Conservation (phyloP, 2,797 vertebrate species). For the Diplodus puntazzo region DNA sequence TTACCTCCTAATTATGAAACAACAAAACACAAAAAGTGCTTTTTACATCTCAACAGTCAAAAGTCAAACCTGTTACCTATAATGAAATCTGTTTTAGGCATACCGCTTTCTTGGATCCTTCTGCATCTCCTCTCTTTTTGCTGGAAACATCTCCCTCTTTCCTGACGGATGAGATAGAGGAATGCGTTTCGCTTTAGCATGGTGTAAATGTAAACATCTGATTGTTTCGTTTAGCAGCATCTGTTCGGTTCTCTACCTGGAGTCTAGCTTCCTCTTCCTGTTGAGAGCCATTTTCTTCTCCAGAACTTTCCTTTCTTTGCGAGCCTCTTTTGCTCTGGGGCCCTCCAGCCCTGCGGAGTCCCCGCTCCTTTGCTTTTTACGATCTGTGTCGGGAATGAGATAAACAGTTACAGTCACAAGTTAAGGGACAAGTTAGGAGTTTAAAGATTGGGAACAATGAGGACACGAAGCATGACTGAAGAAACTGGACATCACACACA, state of each 20-base stretch:
- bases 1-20: slow-evolving; percentile 85
- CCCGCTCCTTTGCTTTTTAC: slow-evolving; percentile 66
- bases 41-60: slow-evolving; percentile 1
- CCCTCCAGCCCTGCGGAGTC: slow-evolving; percentile 62
- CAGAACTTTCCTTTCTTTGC: slow-evolving; percentile 96
- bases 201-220: neutral
- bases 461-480: neutral
- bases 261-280: slow-evolving; percentile 93
- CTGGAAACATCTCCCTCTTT: slow-evolving; percentile 85
- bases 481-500: neutral
- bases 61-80: neutral
- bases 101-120: slow-evolving; percentile 87
- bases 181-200: neutral
- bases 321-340: slow-evolving; percentile 93
- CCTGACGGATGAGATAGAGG: slow-evolving; percentile 75
- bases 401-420: neutral
- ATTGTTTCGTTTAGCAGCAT: neutral
- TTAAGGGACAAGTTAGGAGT: neutral
- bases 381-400: slow-evolving; percentile 59
- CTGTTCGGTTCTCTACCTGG: slow-evolving; percentile 81
- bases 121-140: slow-evolving; percentile 89
- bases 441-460: neutral
- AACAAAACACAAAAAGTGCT: slow-evolving; percentile 30
- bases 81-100: slow-evolving; percentile 32
- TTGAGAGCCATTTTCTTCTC: slow-evolving; percentile 98